These are phyloP conservation scores for Allygus modestus DNA, from an alignment of 2,888 invertebrate genomes.

Conservation along the genomic window DNA sequence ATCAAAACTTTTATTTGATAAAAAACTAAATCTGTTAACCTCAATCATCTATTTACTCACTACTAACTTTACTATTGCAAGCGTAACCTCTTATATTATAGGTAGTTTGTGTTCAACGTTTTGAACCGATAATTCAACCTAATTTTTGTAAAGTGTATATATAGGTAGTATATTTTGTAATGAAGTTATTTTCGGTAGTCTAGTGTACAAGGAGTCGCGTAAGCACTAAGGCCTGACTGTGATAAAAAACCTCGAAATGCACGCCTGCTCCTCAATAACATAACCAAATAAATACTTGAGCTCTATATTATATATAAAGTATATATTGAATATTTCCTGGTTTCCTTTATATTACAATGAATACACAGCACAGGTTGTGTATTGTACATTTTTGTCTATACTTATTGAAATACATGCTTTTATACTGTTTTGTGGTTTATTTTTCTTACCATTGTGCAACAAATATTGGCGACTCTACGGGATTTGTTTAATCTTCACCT, in stretches of 20 bases:
- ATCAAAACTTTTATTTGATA: too few species aligned
- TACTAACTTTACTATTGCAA: neutral
- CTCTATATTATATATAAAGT: constrained; percentile 54
- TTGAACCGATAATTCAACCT: neutral
- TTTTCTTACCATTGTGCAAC: constrained; percentile 17
- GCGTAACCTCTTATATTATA: neutral
- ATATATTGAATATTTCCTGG: constrained; percentile 45
- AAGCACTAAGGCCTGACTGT: constrained; percentile 39
- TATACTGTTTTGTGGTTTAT: constrained; percentile 54
- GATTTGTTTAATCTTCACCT: too few species aligned
- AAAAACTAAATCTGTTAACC: neutral
- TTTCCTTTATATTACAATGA: constrained; percentile 39
- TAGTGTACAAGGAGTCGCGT: constrained; percentile 19
- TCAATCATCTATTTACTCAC: neutral
- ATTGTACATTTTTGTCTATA: constrained; percentile 58
- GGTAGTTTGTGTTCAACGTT: neutral
- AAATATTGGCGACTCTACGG: too few species aligned
- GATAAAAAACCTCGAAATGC: constrained; percentile 47
- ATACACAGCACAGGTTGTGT: constrained; percentile 41
- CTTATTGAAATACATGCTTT: constrained; percentile 61
- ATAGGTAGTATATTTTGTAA: constrained; percentile 47
- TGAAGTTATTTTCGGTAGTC: constrained; percentile 34
- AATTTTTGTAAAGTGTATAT: constrained; percentile 33
- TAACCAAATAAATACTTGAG: constrained; percentile 56
- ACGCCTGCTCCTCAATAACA: constrained; percentile 32